Evolutionary conservation across 2,113 vertebrate species (phyloP).

Genomic region (Ornithorhynchus anatinus): DNA sequence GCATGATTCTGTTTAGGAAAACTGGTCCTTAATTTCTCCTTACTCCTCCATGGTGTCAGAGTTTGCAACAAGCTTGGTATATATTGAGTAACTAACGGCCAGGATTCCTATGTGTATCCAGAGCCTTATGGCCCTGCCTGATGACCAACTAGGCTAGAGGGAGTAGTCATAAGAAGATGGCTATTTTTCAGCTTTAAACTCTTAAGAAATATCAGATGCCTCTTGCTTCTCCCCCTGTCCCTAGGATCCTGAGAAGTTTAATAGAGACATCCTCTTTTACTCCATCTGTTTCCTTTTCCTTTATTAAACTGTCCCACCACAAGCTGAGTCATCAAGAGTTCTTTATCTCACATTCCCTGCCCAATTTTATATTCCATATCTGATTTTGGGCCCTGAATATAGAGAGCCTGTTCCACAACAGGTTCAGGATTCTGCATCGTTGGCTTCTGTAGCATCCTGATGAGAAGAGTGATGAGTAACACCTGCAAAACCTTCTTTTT

Average conservation of each 20-base stretch:
- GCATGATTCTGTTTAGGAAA: background rate
- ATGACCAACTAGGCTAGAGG: background rate
- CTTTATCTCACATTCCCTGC: rapidly evolving
- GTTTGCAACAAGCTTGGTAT: background rate
- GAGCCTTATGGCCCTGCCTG: rapidly evolving
- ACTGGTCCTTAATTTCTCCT: background rate
- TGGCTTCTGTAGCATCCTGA: background rate
- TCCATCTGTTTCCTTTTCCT: slow-evolving; percentile 16
- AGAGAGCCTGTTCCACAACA: background rate
- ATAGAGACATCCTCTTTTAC: background rate
- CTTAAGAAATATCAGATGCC: background rate
- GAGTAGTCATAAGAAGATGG: background rate
- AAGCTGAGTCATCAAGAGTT: background rate
- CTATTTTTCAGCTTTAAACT: background rate
- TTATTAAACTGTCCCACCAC: background rate
- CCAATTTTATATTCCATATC: background rate
- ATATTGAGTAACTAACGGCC: too few species aligned
- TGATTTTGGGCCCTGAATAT: background rate
- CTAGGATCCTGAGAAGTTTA: background rate
- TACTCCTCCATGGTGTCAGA: background rate
- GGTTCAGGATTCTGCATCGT: background rate
- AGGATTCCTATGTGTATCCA: background rate
- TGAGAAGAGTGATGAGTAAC: background rate
- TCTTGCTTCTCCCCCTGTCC: background rate
- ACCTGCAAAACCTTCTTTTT: background rate